A percentile compares a stretch with the other conserved stretches of the same genome.
Conservation (phyloP, 2,888 invertebrate genomes). For the Unio pictorum region DNA sequence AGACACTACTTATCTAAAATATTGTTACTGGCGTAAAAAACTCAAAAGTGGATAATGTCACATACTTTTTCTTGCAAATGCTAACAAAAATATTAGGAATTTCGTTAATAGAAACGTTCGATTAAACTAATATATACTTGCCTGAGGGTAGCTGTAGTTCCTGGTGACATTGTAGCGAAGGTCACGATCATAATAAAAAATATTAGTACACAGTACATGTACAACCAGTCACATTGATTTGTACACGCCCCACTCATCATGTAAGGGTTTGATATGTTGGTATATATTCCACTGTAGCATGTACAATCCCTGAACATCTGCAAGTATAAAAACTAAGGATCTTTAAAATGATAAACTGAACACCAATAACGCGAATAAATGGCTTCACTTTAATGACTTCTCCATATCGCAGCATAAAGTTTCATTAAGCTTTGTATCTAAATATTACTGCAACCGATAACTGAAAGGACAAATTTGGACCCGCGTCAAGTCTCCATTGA, state of each 20-base stretch:
- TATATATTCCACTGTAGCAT: too few species aligned
- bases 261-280: neutral
- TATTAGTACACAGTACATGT: conserved; percentile 36
- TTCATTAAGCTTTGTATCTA: neutral
- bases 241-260: conserved; percentile 31
- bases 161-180: conserved; percentile 46
- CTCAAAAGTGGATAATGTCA: too few species aligned
- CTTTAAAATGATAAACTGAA: neutral
- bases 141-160: conserved; percentile 39
- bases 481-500: too few species aligned
- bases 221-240: conserved; percentile 36
- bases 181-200: conserved; percentile 41
- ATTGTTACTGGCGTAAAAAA: too few species aligned
- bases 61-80: too few species aligned
- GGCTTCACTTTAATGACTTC: neutral
- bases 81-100: too few species aligned
- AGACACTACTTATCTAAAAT: too few species aligned
- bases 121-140: conserved; percentile 9
- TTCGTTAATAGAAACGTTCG: too few species aligned
- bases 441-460: too few species aligned
- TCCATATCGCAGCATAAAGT: neutral
- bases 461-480: too few species aligned
- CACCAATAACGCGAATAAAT: neutral
- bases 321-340: neutral
- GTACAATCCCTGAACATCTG: neutral